Conservation (phyloP, 1,140 invertebrate genomes). For the Anoplophora glabripennis region DNA sequence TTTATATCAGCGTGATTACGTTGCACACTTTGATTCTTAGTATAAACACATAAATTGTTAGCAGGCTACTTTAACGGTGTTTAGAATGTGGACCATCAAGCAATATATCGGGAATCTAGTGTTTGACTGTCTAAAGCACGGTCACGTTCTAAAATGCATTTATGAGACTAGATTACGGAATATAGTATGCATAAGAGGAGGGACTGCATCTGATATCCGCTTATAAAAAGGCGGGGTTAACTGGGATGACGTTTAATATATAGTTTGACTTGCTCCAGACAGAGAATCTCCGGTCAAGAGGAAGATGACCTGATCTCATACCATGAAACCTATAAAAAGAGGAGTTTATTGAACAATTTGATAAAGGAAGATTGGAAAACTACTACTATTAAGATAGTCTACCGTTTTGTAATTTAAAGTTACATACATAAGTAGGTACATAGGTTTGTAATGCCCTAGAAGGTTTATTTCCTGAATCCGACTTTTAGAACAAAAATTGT, state of each 20-base stretch:
- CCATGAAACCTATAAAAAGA: slow-evolving; percentile 38
- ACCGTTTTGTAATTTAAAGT: slow-evolving; percentile 24
- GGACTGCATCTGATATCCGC: slow-evolving; percentile 38
- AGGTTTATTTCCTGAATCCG: too few relatives aligned
- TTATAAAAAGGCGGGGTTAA: slow-evolving; percentile 41
- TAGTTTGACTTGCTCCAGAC: slow-evolving; percentile 16
- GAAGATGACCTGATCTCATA: slow-evolving; percentile 23
- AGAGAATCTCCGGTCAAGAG: slow-evolving; percentile 15
- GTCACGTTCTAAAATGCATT: slow-evolving; percentile 37
- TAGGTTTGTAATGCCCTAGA: not conserved
- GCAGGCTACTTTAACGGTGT: slow-evolving; percentile 9
- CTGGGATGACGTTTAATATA: slow-evolving; percentile 23
- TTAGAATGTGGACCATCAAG: slow-evolving; percentile 21
- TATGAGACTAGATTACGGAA: slow-evolving; percentile 35
- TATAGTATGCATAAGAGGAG: slow-evolving; percentile 42
- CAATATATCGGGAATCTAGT: slow-evolving; percentile 9
- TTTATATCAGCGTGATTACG: slow-evolving; percentile 31
- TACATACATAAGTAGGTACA: not conserved
- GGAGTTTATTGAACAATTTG: slow-evolving; percentile 35
- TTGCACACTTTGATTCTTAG: slow-evolving; percentile 28
- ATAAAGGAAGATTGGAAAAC: slow-evolving; percentile 38
- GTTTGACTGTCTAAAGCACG: slow-evolving; percentile 9
- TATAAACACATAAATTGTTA: slow-evolving; percentile 36
- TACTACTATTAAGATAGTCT: slow-evolving; percentile 33
- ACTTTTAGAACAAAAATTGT: too few relatives aligned